Conservation (phyloP, 2,888 invertebrate genomes). For the Dryobotodes eremita region DNA sequence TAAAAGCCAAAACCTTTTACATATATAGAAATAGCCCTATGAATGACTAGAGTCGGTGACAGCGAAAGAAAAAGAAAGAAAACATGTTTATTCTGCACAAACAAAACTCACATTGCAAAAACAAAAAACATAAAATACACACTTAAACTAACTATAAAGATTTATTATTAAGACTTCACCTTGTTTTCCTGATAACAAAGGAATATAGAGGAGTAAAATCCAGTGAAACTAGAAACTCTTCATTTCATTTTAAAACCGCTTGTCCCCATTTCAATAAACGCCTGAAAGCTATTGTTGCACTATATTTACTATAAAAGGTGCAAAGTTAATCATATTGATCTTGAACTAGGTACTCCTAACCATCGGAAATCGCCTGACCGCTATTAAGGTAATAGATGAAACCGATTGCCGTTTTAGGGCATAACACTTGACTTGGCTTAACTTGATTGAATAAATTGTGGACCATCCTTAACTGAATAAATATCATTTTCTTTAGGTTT, state of each 20-base stretch:
- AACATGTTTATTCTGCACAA: background rate
- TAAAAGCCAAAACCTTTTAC: background rate
- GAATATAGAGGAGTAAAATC: background rate
- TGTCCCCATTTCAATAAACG: background rate
- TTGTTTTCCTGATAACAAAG: no score
- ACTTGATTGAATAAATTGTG: slow-evolving; percentile 22
- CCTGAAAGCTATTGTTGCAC: background rate
- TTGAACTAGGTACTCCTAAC: slow-evolving; percentile 15
- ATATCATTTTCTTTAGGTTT: background rate
- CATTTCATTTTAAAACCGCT: background rate
- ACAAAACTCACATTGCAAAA: background rate
- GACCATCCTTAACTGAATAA: background rate
- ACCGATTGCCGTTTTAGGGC: background rate
- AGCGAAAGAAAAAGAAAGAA: background rate
- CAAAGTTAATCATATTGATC: slow-evolving; percentile 17
- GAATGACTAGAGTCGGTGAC: background rate
- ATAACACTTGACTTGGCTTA: slow-evolving; percentile 33
- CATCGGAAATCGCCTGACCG: slow-evolving; percentile 5
- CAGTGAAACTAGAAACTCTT: background rate
- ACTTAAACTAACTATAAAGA: no score
- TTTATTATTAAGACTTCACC: no score
- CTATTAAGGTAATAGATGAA: slow-evolving; percentile 16
- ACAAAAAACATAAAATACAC: background rate
- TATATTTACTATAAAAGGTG: slow-evolving; percentile 18
- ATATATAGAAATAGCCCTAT: background rate